A percentile compares a stretch with the other conserved stretches of the same genome.
Conservation (phyloP, 2,888 invertebrate species). For the Heterodera filipjevi region DNA sequence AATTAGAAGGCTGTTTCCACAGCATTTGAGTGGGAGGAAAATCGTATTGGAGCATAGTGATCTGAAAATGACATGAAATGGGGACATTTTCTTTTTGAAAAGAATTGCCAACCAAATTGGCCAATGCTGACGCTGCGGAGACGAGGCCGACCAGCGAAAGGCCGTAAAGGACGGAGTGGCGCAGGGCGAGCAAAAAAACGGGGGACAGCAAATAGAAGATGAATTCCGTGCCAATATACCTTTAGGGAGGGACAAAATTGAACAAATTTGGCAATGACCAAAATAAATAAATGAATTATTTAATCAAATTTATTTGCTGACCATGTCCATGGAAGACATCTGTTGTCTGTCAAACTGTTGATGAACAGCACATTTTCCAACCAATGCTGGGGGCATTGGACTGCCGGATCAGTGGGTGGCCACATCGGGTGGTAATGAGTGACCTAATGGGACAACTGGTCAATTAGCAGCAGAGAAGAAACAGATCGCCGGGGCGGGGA, state of each 20-base stretch:
- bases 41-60: constrained; percentile 57
- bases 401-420: constrained; percentile 64
- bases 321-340: constrained; percentile 65
- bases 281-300: neutral
- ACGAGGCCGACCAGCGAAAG: constrained; percentile 45
- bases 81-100: neutral
- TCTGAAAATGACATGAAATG: neutral
- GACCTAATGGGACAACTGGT: neutral
- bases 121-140: constrained; percentile 50
- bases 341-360: constrained; percentile 53
- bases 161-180: constrained; percentile 53
- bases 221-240: constrained; percentile 65
- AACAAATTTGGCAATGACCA: neutral
- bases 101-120: constrained; percentile 42
- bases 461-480: too few relatives aligned
- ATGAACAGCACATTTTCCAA: constrained; percentile 50
- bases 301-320: constrained; percentile 1
- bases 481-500: too few relatives aligned
- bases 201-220: constrained; percentile 64
- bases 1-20: constrained; percentile 64
- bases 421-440: constrained; percentile 63
- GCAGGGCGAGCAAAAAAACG: constrained; percentile 59
- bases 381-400: constrained; percentile 64
- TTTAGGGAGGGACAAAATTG: constrained; percentile 15
- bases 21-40: constrained; percentile 60